Base-by-base conservation (phyloP, 2,888 invertebrate genomes). In the Sipha maydis region DNA sequence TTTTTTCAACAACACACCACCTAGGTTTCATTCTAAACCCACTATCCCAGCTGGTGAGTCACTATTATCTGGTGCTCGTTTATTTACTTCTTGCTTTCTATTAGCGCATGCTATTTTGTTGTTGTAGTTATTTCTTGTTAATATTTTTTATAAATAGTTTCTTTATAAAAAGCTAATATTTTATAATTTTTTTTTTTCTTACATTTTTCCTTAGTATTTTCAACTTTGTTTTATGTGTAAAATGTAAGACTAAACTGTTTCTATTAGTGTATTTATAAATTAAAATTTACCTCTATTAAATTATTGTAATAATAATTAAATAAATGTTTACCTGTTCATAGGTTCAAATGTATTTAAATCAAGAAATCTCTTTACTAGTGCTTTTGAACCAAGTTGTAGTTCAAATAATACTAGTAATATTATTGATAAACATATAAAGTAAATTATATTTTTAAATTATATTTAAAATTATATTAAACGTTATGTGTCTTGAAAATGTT, bases 1-100 rank as follows among this genome's bases (percentile, higher is more conserved):
- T 89, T 94, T 92, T 91, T 93, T 94, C 90, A 93, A 92, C 89
- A 93, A 93, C 90, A 94, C 94, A 9, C 94, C 95, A 8, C 93
- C 93, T 21, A 92, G 94, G 54, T 95, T 94, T 90, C 91, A 91
- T 86, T 91, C 91, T 25, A 89, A 85, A 83, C 89, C 86, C 80
- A 88, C 71, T 75, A 31, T 88, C 31, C 38, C 79, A 41, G n/a
- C 86, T 88, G 86, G 86, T 88, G 86, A 88, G 86, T 88, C 41
- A 54, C 56, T 41, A 71, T 73, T n/a, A 75, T 80, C 71, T 25
- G 79, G 71, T 79, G 71, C 48, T 85, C 21, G 54, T 85, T 71
- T 77, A 28, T 34, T 31, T 25, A 79, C 71, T 79, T 73, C 54
- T 71, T 85, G 78, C 71, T 56, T 79, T 73, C 71, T 86, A 28